Evolutionary conservation across 2,888 invertebrate genomes (phyloP), one percentile per base, ranked within the genome.

Genomic region (Conchocele bisecta): DNA sequence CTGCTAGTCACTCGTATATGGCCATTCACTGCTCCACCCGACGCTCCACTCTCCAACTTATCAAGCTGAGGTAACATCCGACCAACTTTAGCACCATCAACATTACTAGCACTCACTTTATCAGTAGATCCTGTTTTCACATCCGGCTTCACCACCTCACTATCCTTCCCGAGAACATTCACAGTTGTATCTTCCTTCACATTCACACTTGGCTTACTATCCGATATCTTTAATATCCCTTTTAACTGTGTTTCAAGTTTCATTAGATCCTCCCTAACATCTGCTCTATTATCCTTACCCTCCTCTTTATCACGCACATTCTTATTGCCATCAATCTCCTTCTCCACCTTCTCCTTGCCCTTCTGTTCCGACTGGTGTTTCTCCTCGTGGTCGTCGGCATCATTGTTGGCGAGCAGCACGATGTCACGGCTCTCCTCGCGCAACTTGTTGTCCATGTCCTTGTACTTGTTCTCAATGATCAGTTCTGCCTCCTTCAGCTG

Each of bases 361-460:
- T 83, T 80, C 68, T 86, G 85, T 58, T 87, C 86, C 26, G 84
- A 79, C 35, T 85, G 80, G 60, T 87, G 86, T 63, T 87, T 86
- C 51, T 83, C 83, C 26, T 76, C 74, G n/a, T 74, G 61, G 11
- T 74, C 64, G 7, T 71, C 65, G 33, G 78, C 75, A 17, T 78
- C 79, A n/a, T 79, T 76, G 42, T 82, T 75, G 33, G 77, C 76
- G 28, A 77, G 74, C 13, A 83, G 73, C 42, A 83, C 64, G 56
- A 83, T 81, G 28, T 85, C 81, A 9, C 83, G 85, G 26, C 54
- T 77, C 60, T 87, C 88, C 60, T 87, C 86, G 20, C 83, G 72
- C 29, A 84, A 71, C 42, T 83, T 80, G 69, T 88, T 88, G 70
- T 88, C 88, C 46, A 88, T 82, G 5, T 86, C 85, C 37, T 75